Conservation (phyloP, 2,888 invertebrate species). For the Atherix ibis region DNA sequence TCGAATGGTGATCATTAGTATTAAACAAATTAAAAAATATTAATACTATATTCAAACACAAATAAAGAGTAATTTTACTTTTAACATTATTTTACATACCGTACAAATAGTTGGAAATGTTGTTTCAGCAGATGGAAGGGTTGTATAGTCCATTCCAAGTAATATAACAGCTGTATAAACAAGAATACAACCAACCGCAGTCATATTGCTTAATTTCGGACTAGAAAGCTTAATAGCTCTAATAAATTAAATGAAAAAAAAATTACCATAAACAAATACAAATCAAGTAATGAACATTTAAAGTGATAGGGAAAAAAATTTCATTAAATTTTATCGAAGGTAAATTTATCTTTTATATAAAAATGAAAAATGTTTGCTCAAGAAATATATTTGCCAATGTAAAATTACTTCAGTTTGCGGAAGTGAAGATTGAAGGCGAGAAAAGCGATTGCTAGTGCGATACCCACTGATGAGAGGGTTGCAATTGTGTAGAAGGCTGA, state of each 20-base stretch:
- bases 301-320: no score
- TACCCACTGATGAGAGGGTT: slow-evolving; percentile 56
- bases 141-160: slow-evolving; percentile 71
- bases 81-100: no score
- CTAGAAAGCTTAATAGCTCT: slow-evolving; percentile 86
- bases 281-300: not conserved
- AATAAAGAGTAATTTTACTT: no score
- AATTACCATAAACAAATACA: slow-evolving; percentile 3
- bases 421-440: slow-evolving; percentile 71
- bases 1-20: no score
- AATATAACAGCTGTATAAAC: slow-evolving; percentile 82
- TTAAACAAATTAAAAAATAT: no score
- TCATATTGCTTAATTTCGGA: slow-evolving; percentile 82
- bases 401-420: slow-evolving; percentile 59
- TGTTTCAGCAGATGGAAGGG: slow-evolving; percentile 46
- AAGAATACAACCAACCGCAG: slow-evolving; percentile 74
- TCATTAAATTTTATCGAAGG: no score
- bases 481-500: slow-evolving; percentile 59
- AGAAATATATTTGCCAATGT: no score
- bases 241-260: not conserved
- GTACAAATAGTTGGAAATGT: slow-evolving; percentile 73
- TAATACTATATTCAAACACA: no score
- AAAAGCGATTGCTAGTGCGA: slow-evolving; percentile 56
- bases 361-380: not conserved
- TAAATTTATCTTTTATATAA: no score